These are phyloP conservation scores for Corythaixoides concolor DNA, from an alignment of 2,113 vertebrate species.

Conservation along the genomic window DNA sequence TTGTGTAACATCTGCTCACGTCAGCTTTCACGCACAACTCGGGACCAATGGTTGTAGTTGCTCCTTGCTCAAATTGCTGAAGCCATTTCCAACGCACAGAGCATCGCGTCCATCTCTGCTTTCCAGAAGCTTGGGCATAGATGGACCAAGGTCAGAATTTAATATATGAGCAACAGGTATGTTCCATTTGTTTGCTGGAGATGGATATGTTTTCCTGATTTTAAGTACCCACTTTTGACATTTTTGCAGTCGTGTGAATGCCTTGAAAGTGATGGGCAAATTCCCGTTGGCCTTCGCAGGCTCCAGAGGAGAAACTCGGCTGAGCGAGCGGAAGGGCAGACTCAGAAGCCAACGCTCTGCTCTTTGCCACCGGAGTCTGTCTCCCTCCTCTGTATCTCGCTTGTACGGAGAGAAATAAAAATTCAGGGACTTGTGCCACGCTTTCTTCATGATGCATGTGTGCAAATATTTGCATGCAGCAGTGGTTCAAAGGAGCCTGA, in stretches of 20 bases:
- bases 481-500: slow-evolving; percentile 55
- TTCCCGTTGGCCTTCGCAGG: neutral
- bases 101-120: neutral
- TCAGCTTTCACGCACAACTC: accelerated
- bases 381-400: neutral
- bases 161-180: neutral
- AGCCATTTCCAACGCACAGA: neutral
- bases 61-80: neutral
- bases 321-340: neutral
- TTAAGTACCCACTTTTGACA: neutral
- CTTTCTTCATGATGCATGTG: slow-evolving; percentile 44
- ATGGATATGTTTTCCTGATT: neutral
- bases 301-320: neutral
- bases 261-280: neutral
- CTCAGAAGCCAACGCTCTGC: neutral
- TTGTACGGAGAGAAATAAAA: slow-evolving; percentile 15
- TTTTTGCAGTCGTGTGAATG: neutral
- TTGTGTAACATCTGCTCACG: neutral
- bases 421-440: slow-evolving; percentile 34
- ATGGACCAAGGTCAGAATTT: neutral
- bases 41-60: neutral
- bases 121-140: neutral
- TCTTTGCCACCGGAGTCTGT: neutral
- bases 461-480: slow-evolving; percentile 66
- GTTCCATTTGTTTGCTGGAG: neutral